Percentiles rank a stretch among this genome's conserved stretches.
phyloP scores from a whole-genome alignment of 2,888 invertebrate species.

The Eupeodes luniger region DNA sequence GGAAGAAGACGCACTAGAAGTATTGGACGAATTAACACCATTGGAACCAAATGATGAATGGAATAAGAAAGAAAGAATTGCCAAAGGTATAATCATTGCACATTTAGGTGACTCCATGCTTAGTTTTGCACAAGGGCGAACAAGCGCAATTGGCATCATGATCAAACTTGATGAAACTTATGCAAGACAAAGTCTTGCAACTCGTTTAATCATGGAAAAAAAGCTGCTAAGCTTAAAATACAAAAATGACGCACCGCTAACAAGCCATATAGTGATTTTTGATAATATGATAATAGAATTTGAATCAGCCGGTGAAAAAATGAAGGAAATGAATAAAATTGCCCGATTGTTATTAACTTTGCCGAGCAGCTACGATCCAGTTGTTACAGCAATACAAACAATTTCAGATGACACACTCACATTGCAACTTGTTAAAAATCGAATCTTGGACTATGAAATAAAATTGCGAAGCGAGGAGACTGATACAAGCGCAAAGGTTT shows the following conservation, averaged over 20 bases:
- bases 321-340: slow-evolving; percentile 33
- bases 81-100: slow-evolving; percentile 8
- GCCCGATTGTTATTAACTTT: slow-evolving; percentile 29
- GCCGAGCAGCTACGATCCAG: no score
- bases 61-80: slow-evolving; percentile 11
- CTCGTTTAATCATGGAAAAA: slow-evolving; percentile 13
- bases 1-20: no score
- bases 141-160: slow-evolving; percentile 1
- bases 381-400: no score
- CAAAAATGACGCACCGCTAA: slow-evolving; percentile 1
- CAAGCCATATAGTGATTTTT: slow-evolving; percentile 14
- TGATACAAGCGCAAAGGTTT: slow-evolving; percentile 31
- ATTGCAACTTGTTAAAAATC: slow-evolving; percentile 26
- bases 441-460: slow-evolving; percentile 16
- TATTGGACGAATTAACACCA: slow-evolving; percentile 14
- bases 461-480: slow-evolving; percentile 25
- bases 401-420: slow-evolving; percentile 22
- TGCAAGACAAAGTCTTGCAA: no score
- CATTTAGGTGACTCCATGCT: slow-evolving; percentile 5
- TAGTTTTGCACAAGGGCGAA: slow-evolving; percentile 6
- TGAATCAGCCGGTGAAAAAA: slow-evolving; percentile 16
- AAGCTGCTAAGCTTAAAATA: slow-evolving; percentile 13
- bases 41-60: slow-evolving; percentile 21
- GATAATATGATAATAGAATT: slow-evolving; percentile 19
- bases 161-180: no score